phyloP scores from a whole-genome alignment of 2,113 vertebrate species.

The Ceyx melanurus region DNA sequence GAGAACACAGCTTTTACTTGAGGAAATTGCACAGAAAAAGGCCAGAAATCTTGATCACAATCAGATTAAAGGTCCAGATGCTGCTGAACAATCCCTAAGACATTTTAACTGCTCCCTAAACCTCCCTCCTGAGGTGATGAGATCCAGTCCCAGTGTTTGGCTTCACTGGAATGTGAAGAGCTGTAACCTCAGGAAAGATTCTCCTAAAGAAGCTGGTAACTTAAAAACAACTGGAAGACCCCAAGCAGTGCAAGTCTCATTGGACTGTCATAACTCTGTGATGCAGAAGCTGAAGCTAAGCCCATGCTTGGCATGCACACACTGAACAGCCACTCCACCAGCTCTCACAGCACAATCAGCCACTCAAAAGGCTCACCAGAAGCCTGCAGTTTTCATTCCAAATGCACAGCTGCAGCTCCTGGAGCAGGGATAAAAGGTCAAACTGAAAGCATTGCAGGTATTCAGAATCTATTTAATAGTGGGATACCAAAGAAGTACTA shows the following conservation, averaged over 20 bases:
- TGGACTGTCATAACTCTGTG: rapidly evolving
- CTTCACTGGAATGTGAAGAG: background rate
- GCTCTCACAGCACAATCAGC: background rate
- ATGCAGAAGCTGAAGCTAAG: background rate
- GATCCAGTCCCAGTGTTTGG: background rate
- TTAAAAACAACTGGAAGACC: too few species aligned
- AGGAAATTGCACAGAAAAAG: background rate
- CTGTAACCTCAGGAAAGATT: background rate
- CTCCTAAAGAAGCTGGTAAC: background rate
- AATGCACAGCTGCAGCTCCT: background rate
- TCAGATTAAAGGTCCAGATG: background rate
- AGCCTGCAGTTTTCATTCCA: background rate
- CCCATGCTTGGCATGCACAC: background rate
- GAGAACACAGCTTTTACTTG: background rate
- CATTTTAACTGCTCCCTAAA: background rate
- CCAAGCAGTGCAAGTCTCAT: background rate
- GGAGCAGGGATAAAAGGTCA: slow-evolving; percentile 20
- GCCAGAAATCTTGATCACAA: background rate
- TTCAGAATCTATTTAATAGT: slow-evolving; percentile 70
- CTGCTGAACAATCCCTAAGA: background rate
- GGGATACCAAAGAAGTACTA: slow-evolving; percentile 62
- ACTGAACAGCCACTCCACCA: background rate
- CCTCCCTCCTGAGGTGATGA: rapidly evolving
- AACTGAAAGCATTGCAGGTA: slow-evolving; percentile 56
- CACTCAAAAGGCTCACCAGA: background rate